phyloP scores from a whole-genome alignment of 2,113 vertebrate species.

The Dicerorhinus sumatrensis region DNA sequence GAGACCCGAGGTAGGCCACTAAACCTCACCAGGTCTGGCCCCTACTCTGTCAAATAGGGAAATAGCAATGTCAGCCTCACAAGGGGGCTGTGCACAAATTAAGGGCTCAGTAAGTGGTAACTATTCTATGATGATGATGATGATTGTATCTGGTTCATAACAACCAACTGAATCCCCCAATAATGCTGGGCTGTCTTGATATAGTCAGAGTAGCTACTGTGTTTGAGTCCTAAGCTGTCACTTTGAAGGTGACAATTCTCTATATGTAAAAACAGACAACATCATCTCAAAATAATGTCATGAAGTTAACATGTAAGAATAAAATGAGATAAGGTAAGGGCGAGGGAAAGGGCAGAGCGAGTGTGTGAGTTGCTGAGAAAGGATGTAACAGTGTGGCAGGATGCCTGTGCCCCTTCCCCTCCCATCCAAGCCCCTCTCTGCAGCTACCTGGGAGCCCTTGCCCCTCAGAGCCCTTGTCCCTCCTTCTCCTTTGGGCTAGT shows the following conservation, averaged over 20 bases:
- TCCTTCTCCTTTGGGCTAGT: background rate
- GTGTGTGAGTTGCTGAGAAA: background rate
- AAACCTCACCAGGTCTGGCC: background rate
- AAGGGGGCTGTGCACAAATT: background rate
- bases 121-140: background rate
- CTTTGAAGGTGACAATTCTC: conserved; percentile 16
- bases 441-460: background rate
- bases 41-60: background rate
- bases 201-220: background rate
- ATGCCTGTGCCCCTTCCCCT: background rate
- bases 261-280: conserved; percentile 30
- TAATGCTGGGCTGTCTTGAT: conserved; percentile 11
- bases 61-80: background rate
- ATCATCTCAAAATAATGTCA: conserved; percentile 22
- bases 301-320: background rate
- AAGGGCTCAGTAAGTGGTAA: background rate
- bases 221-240: background rate
- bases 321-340: background rate
- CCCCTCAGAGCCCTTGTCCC: background rate
- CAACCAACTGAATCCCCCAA: background rate
- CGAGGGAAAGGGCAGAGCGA: background rate
- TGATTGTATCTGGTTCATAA: background rate
- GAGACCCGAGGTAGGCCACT: background rate
- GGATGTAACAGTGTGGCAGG: background rate
- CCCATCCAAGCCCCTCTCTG: background rate